Percentiles rank a stretch among this genome's conserved stretches.
These are phyloP conservation scores for Varanus salvator DNA, from an alignment of 2,113 vertebrate genomes.

Conservation along the genomic window DNA sequence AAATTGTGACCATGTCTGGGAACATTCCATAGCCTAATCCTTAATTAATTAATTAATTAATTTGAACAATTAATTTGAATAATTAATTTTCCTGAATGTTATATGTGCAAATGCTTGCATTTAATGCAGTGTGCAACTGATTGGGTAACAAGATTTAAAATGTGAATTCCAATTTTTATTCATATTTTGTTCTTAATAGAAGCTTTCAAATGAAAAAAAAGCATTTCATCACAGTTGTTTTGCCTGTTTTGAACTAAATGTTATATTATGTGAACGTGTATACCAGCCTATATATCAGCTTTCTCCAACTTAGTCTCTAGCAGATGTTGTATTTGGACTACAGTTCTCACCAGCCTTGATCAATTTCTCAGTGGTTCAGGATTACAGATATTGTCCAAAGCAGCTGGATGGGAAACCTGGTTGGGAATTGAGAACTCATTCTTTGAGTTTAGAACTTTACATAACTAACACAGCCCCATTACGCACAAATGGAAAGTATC, in stretches of 20 bases:
- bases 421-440: not conserved
- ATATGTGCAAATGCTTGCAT: not conserved
- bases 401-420: no score
- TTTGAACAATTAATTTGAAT: not conserved
- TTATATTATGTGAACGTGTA: not conserved
- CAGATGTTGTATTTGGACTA: no score
- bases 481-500: not conserved
- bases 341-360: no score
- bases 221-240: not conserved
- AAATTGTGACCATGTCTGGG: not conserved
- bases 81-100: not conserved
- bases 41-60: conserved; percentile 30
- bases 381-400: no score
- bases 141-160: not conserved
- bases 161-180: not conserved
- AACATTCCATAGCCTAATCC: conserved; percentile 19
- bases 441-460: not conserved
- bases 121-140: conserved; percentile 3
- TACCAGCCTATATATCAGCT: no score
- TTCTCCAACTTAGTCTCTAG: no score
- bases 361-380: no score
- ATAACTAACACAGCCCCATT: not conserved
- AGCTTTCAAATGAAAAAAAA: not conserved
- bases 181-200: conserved; percentile 19
- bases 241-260: not conserved